phyloP scores from a whole-genome alignment of 2,113 vertebrate species.

The Apodemus sylvaticus region DNA sequence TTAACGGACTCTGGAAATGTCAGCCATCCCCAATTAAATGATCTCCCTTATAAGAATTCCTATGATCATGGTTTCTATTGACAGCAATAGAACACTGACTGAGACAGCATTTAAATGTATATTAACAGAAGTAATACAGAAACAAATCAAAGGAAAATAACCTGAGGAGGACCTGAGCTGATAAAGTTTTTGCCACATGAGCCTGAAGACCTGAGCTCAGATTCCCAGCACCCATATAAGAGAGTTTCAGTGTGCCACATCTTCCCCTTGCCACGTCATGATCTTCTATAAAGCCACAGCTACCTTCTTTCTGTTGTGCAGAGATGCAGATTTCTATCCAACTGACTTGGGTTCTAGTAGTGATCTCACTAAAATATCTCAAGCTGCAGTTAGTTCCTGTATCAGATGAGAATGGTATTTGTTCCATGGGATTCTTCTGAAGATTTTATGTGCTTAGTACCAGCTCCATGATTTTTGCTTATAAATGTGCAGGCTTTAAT shows the following conservation, averaged over 20 bases:
- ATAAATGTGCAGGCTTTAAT: conserved; percentile 38
- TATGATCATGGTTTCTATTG: not conserved
- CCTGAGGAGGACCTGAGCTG: too few species aligned
- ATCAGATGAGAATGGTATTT: not conserved
- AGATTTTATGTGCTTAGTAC: not conserved
- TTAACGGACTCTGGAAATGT: not conserved
- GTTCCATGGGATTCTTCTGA: not conserved
- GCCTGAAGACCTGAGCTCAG: not conserved
- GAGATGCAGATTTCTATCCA: not conserved
- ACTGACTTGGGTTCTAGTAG: not conserved
- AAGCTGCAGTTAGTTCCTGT: not conserved
- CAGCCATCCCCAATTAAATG: not conserved
- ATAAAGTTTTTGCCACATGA: not conserved
- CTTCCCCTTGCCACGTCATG: too few species aligned
- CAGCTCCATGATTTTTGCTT: not conserved
- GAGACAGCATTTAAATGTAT: not conserved
- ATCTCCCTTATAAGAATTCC: not conserved
- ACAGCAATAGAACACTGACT: not conserved
- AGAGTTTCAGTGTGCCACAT: accelerated
- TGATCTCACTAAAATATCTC: not conserved
- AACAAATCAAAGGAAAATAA: not conserved
- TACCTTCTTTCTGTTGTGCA: not conserved
- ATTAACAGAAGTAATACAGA: not conserved
- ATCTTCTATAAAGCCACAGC: not conserved
- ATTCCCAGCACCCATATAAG: not conserved